Base-by-base conservation (phyloP, 2,113 vertebrate genomes). In the Cyrtonyx montezumae region DNA sequence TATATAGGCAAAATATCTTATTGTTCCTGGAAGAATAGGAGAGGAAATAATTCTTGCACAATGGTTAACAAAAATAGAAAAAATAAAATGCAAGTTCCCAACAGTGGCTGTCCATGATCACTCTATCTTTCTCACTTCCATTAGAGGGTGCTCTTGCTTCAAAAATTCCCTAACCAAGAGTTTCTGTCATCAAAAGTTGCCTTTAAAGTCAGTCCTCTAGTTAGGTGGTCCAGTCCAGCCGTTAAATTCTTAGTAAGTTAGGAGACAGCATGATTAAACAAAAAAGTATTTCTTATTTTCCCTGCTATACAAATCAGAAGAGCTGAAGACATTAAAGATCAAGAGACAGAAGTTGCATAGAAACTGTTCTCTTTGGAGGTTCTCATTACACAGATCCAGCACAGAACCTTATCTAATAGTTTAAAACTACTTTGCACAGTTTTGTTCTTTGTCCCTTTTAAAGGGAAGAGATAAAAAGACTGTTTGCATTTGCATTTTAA, bases 191-290 rank as follows among this genome's bases (percentile, higher is more conserved):
- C 89, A 94, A 95, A 90, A 34, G 83, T 58, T 97, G 88, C 84
- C 95, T 96, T 95, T 84, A 62, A 90, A 89, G 78, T 79, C 90
- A 74, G 71, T 94, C 84, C 89, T 97, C 97, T 53, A 94, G 97
- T 89, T 98, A 97, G 97, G 97, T 98, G 97, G 97, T 98, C 97
- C 85, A 81, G 87, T 79, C 94, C 85, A 87, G 87, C 88, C 77
- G 59, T 85, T 53, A 75, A 77, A 79, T 96, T 88, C 96, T 95
- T 96, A 96, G 90, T 93, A 93, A 97, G 94, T 93, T 96, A 96
- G 93, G 93, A 96, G 95, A 93, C 93, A 94, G 88, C 28, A 71
- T 70, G 79, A 94, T 96, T 96, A 96, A 97, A 97, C 95, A 97
- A 97, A 92, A 95, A 92, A 96, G 88, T 94, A 85, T 97, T 98